Evolutionary conservation across 2,888 invertebrate species (phyloP).

Genomic region (Mythimna loreyi): DNA sequence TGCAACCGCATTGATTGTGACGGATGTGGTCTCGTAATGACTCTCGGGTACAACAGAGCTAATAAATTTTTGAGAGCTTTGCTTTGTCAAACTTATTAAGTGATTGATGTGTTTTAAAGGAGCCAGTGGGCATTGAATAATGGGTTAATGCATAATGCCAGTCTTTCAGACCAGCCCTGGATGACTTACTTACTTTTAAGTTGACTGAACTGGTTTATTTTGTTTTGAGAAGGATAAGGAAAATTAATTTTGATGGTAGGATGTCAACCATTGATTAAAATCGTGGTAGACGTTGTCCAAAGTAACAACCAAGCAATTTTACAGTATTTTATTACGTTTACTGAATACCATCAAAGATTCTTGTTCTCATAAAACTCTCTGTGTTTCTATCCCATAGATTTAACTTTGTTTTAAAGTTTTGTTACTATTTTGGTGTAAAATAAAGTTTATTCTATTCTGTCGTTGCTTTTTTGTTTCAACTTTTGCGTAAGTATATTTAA

Average conservation of each 20-base stretch:
- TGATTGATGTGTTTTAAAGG: slow-evolving; percentile 10
- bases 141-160: too few relatives aligned
- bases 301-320: not conserved
- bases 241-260: not conserved
- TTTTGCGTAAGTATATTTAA: too few relatives aligned
- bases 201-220: not conserved
- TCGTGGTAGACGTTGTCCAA: not conserved
- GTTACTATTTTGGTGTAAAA: too few relatives aligned
- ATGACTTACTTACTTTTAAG: not conserved
- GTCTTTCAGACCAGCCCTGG: too few relatives aligned
- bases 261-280: slow-evolving; percentile 4
- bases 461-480: too few relatives aligned
- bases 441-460: too few relatives aligned
- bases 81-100: not conserved
- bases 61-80: not conserved
- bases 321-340: too few relatives aligned
- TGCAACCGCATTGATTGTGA: slow-evolving; percentile 18
- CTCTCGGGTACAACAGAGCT: not conserved
- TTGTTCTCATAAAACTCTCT: too few relatives aligned
- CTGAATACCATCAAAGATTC: too few relatives aligned
- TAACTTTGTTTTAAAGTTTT: too few relatives aligned
- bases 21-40: slow-evolving; percentile 10
- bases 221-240: not conserved
- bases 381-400: too few relatives aligned
- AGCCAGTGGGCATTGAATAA: not conserved